Base-by-base conservation (phyloP, 2,888 invertebrate genomes). In the Phlogophora meticulosa region DNA sequence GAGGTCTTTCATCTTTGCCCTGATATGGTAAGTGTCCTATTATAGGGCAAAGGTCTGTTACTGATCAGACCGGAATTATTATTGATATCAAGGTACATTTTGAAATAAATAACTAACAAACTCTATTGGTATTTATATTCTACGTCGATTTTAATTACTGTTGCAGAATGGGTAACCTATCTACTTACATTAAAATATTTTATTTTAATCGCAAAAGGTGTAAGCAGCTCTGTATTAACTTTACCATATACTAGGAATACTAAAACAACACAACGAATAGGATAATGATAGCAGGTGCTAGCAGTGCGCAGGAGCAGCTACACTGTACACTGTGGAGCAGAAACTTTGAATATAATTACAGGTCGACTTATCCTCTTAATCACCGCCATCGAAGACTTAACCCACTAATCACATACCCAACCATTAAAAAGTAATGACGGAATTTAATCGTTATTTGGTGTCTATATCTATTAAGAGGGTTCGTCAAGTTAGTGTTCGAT, bases 231-330 rank as follows among this genome's bases (percentile, higher is more conserved):
- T 17, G 20, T 32, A 28, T 38, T 65, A 48, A 65, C 34, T 34
- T 20, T 24, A 45, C 20, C 42, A 32, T 20, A 34, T 38, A n/a
- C 34, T 45, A 75, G 58, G 58, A 58, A 69, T 69, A 69, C 46
- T 76, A 51, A 72, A 72, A 66, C 53, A 60, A 49, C 69, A 36
- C 49, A 53, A 9, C 59, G 52, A 55, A 49, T 48, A 62, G 36
- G 10, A 24, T 71, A 75, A 62, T 57, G 48, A 51, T 70, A 71
- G 65, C 76, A 81, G 80, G 82, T 81, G 80, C 46, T n/a, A n/a
- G n/a, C n/a, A n/a, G n/a, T n/a, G n/a, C n/a, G n/a, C n/a, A n/a
- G n/a, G 28, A 24, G 38, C 48, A 20, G 34, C 45, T 34, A 53
- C 58, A 59, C 32, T 55, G 63, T 48, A 53, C 58, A 59, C 32